These are phyloP conservation scores for Scrobipalpa atriplicella DNA, from an alignment of 2,888 invertebrate genomes.

Conservation along the genomic window DNA sequence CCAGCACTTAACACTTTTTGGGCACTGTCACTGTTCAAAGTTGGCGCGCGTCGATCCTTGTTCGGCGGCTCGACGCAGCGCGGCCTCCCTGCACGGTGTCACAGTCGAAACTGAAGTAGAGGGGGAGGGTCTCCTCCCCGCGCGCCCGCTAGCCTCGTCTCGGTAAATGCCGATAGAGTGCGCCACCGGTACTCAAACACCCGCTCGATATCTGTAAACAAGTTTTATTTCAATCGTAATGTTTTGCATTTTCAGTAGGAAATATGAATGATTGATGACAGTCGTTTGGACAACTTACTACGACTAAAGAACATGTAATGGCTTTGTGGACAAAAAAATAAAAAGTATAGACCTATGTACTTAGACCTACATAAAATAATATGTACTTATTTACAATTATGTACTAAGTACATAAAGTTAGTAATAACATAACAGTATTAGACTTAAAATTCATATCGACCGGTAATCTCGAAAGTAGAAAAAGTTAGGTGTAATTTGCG, in stretches of 20 bases:
- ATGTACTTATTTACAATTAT: slow-evolving; percentile 1
- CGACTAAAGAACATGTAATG: no score
- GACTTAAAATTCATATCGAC: background rate
- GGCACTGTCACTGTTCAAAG: slow-evolving; percentile 72
- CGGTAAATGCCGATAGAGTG: slow-evolving; percentile 68
- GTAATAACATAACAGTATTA: background rate
- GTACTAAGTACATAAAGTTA: slow-evolving; percentile 11
- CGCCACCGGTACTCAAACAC: slow-evolving; percentile 72
- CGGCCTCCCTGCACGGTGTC: slow-evolving; percentile 58
- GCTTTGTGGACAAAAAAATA: no score
- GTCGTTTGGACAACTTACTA: background rate
- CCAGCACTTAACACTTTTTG: slow-evolving; percentile 58
- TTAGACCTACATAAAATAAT: no score
- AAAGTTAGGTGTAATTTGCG: slow-evolving; percentile 27
- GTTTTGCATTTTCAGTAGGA: slow-evolving; percentile 47
- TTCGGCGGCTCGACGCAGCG: slow-evolving; percentile 49
- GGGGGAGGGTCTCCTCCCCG: slow-evolving; percentile 73
- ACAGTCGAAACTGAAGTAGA: slow-evolving; percentile 72
- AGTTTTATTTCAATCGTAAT: slow-evolving; percentile 68
- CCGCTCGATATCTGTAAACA: slow-evolving; percentile 82
- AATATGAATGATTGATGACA: slow-evolving; percentile 18
- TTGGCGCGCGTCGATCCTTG: slow-evolving; percentile 74
- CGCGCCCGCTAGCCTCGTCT: slow-evolving; percentile 57
- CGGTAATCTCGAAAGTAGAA: background rate
- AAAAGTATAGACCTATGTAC: no score